These are phyloP conservation scores for Capitulum mitella DNA, from an alignment of 2,888 invertebrate genomes.

Conservation along the genomic window DNA sequence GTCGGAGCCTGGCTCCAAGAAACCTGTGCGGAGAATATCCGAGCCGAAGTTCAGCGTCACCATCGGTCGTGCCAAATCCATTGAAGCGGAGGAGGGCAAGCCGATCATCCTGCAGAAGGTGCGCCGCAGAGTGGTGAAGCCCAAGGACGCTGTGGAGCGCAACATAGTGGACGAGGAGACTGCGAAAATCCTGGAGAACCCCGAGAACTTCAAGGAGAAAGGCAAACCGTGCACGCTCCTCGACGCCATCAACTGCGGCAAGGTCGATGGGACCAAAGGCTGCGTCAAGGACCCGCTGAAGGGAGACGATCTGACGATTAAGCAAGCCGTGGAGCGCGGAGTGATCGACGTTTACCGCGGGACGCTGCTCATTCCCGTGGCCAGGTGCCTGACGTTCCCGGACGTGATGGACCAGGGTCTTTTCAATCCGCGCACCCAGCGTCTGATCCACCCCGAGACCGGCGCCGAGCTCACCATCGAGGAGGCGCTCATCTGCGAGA, in stretches of 20 bases:
- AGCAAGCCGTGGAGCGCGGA: constrained; percentile 74
- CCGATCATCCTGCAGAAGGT: constrained; percentile 67
- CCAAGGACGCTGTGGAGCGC: constrained; percentile 65
- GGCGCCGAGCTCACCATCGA: constrained; percentile 67
- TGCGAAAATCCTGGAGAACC: constrained; percentile 53
- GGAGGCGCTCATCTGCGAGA: constrained; percentile 80
- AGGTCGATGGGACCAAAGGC: constrained; percentile 65
- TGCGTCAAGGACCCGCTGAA: constrained; percentile 73
- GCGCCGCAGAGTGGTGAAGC: constrained; percentile 59
- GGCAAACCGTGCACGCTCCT: constrained; percentile 58
- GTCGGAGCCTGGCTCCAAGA: background rate
- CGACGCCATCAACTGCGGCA: constrained; percentile 63
- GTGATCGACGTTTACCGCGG: constrained; percentile 66
- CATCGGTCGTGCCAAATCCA: constrained; percentile 54
- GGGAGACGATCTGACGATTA: constrained; percentile 69
- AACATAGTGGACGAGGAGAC: constrained; percentile 79
- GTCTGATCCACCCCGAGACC: constrained; percentile 79
- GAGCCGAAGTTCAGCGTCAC: constrained; percentile 62
- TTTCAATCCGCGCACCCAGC: constrained; percentile 61
- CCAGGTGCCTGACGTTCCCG: constrained; percentile 69
- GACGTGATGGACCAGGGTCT: constrained; percentile 80
- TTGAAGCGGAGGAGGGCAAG: constrained; percentile 56
- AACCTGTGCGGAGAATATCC: constrained; percentile 42
- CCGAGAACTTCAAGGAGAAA: constrained; percentile 28
- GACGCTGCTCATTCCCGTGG: constrained; percentile 68